Evolutionary conservation across 2,113 vertebrate species (phyloP), one percentile per base, ranked within the genome.

Genomic region (Chamaetylas fuelleborni): DNA sequence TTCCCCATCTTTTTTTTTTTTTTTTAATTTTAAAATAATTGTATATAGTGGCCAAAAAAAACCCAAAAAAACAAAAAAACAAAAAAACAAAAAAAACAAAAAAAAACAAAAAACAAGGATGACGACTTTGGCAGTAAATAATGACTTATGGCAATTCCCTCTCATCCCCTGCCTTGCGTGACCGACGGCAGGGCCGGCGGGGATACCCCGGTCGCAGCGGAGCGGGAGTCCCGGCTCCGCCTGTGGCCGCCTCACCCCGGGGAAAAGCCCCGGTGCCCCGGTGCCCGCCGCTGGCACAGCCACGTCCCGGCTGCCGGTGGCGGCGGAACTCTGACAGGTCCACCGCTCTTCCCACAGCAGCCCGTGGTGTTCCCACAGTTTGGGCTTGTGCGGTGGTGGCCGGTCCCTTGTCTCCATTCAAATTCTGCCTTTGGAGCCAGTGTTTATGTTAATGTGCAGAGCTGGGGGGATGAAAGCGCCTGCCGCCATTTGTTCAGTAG

Each of bases 401-500:
- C 78, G 66, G 66, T 91, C 53, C 74, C 92, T 91, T 86, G 97
- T 57, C 94, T 93, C 95, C 97, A 98, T 98, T 98, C 97, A 98
- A 94, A 98, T 97, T 97, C 97, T 96, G 95, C 96, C 95, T 97
- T 96, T 95, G 81, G 95, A 96, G 93, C 84, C 96, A 53, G 96
- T 97, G 98, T 98, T 98, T 97, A 98, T 98, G 98, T 97, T 98
- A 98, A 98, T 98, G 84, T 51, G 80, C 96, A 13, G 79, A 73
- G 93, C 95, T 93, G 85, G 83, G 88, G 95, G 97, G 97, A 98
- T 98, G 97, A 98, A 98, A 98, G 98, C 89, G 53, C 65, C 72
- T 84, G 93, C 98, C 97, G 98, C 97, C 98, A 96, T 98, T 98
- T 98, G 98, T 96, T 98, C 97, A 97, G 97, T 98, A 97, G 98